A percentile compares a stretch with the other conserved stretches of the same genome.
These are phyloP conservation scores for Callimorpha dominula DNA, from an alignment of 2,888 invertebrate species.

Conservation along the genomic window DNA sequence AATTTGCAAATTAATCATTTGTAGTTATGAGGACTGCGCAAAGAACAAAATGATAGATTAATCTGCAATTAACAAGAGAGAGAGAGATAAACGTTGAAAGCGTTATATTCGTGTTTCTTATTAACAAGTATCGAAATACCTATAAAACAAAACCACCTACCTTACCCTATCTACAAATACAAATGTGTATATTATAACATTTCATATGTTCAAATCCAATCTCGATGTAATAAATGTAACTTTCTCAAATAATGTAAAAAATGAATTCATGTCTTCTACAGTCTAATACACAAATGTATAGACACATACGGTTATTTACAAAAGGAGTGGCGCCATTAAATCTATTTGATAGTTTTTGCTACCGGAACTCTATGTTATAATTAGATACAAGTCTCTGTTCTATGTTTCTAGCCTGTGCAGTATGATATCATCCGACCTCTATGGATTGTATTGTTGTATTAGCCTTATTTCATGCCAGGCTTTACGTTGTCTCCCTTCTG, in stretches of 20 bases:
- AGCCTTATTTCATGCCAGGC: constrained; percentile 13
- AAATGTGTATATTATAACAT: not conserved
- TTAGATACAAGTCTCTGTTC: not conserved
- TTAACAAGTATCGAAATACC: not conserved
- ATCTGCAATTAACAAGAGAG: too few species aligned
- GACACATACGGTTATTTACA: not conserved
- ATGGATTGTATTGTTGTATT: constrained; percentile 13
- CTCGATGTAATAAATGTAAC: not conserved
- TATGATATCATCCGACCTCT: constrained; percentile 22
- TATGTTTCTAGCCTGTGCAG: not conserved
- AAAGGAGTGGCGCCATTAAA: not conserved
- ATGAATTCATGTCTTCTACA: not conserved
- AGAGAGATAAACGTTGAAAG: not conserved
- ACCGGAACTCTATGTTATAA: not conserved
- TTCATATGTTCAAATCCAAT: not conserved
- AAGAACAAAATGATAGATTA: not conserved
- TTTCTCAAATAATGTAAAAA: not conserved
- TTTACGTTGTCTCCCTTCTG: constrained; percentile 14
- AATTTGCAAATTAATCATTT: not conserved
- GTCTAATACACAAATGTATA: not conserved
- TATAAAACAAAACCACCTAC: not conserved
- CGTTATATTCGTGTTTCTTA: not conserved
- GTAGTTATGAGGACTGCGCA: not conserved
- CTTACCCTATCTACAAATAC: too few species aligned
- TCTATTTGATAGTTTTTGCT: not conserved